Percentiles rank a stretch among this genome's conserved stretches.
phyloP scores from a whole-genome alignment of 1,140 invertebrate genomes.

The Goniozus legneri region DNA sequence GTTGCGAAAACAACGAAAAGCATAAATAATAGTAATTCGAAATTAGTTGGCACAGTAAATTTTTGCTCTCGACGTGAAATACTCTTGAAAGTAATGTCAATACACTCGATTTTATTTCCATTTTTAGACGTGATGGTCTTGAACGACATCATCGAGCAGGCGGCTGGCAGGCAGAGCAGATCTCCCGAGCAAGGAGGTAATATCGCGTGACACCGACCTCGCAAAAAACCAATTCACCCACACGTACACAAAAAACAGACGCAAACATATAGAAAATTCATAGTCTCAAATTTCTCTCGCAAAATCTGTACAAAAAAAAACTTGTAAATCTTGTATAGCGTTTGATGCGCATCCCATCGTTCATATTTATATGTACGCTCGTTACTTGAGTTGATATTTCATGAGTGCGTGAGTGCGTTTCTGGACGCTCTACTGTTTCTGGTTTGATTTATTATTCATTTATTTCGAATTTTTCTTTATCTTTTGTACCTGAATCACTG shows the following conservation, averaged over 20 bases:
- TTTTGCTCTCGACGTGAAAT: too few species aligned
- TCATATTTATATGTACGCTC: constrained; percentile 15
- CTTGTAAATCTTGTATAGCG: constrained; percentile 12
- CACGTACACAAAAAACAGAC: too few species aligned
- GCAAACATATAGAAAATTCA: not conserved
- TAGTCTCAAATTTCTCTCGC: not conserved
- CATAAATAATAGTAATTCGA: not conserved
- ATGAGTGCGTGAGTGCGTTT: too few species aligned
- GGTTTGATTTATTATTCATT: too few species aligned
- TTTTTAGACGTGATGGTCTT: constrained; percentile 93
- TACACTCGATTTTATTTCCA: constrained; percentile 18
- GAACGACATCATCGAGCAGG: constrained; percentile 96
- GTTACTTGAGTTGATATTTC: too few species aligned
- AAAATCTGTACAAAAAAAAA: not conserved
- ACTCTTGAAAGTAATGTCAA: too few species aligned
- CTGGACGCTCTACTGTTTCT: too few species aligned
- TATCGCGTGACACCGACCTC: constrained; percentile 20
- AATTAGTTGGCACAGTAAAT: too few species aligned
- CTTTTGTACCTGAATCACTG: too few species aligned
- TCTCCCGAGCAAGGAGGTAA: constrained; percentile 86
- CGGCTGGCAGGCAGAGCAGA: constrained; percentile 79
- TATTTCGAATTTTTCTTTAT: too few species aligned
- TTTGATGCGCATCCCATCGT: constrained; percentile 18
- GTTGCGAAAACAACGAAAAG: not conserved
- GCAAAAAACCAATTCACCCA: too few species aligned